These are phyloP conservation scores for Oreochromis grahami DNA, from an alignment of 2,797 vertebrate species.

Conservation along the genomic window DNA sequence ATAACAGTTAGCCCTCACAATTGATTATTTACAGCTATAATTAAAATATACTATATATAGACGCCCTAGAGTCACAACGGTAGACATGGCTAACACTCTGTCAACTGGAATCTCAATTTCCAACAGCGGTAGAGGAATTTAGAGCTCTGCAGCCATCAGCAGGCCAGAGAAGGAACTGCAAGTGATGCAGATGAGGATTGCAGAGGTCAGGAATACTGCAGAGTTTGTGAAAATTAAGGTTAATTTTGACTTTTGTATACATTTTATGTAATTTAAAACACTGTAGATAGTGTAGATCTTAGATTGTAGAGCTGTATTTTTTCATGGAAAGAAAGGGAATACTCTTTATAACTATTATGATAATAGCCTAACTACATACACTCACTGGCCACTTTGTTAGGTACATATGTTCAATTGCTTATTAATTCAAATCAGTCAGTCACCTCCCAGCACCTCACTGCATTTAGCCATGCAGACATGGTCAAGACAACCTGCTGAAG, in stretches of 20 bases:
- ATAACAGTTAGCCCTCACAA: constrained; percentile 3
- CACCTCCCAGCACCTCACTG: not conserved
- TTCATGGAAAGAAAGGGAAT: not conserved
- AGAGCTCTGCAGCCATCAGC: constrained; percentile 62
- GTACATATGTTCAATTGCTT: not conserved
- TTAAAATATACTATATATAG: not conserved
- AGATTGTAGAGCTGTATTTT: not conserved
- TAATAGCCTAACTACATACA: not conserved
- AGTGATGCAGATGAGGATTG: not conserved
- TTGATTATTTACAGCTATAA: not conserved
- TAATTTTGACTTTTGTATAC: not conserved
- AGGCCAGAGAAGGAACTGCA: constrained; percentile 47
- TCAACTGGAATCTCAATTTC: not conserved
- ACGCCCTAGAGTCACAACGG: not conserved
- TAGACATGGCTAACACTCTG: not conserved
- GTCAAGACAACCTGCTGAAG: not conserved
- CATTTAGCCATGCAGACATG: not conserved
- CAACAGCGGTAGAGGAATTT: not conserved
- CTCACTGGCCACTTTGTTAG: not conserved
- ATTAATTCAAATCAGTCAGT: not conserved
- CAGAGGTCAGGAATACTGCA: not conserved
- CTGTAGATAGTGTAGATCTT: not conserved
- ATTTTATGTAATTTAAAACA: not conserved
- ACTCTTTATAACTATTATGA: not conserved
- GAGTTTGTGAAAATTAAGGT: not conserved